Base-by-base conservation (phyloP, 2,888 invertebrate genomes). In the Deilephila porcellus region DNA sequence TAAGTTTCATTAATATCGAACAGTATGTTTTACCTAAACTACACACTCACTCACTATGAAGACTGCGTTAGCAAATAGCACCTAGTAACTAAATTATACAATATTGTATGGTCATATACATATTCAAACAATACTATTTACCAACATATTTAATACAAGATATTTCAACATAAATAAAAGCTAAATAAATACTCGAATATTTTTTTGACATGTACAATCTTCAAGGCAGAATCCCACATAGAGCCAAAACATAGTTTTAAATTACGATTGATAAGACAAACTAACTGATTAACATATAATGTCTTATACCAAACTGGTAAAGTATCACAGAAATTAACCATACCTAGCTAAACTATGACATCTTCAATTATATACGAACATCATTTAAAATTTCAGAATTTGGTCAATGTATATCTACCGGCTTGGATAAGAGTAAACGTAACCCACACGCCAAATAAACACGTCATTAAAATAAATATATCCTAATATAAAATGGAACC, bases 321-420 rank as follows among this genome's bases (percentile, higher is more conserved):
- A 93, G 92, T 94, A 94, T 94, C 94, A 94, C 94, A 94, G 94
- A 94, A 94, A 93, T 93, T 90, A 94, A 94, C 90, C 90, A 90
- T 90, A 91, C 89, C 92, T 93, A 94, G 91, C 93, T 93, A 93
- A 92, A 91, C 91, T 92, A 92, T 90, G 88, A 86, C 86, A 89
- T 89, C 85, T 86, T 89, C 83, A 89, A 87, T 88, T 85, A 88
- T 86, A 88, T 67, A 67, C 4, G 67, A 67, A 85, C 88, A 86
- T 84, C 88, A 88, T 87, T 87, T 85, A 85, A 85, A 82, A 83
- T 84, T 87, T 86, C 82, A 86, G 86, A 84, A 87, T 88, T 92
- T 91, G 92, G 91, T 92, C 91, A 88, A 86, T 84, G 59, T 67
- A 79, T 82, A 83, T 80, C 11, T 17, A 52, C 52, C 20, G 45